Evolutionary conservation across 2,113 vertebrate genomes (phyloP), one percentile per base, ranked within the genome.

Genomic region (Mus musculus): DNA sequence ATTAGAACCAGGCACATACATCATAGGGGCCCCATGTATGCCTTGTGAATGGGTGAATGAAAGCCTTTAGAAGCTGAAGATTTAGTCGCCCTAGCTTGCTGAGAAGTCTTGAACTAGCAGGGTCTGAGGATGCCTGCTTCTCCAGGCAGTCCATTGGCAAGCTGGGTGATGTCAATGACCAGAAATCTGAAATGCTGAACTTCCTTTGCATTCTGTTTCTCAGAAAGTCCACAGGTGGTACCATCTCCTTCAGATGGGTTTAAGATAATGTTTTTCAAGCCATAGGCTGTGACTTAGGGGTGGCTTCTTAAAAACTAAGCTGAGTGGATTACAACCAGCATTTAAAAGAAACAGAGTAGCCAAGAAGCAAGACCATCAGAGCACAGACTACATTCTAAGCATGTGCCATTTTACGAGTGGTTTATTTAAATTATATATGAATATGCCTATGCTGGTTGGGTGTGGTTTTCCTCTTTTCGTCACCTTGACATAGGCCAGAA

Each of bases 391-490:
- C 16, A 8, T 59, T 77, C 49, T 88, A 89, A 61, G 22, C 22
- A 59, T 63, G 39, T 61, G 20, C 77, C 42, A 0, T 87, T 96
- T 95, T 76, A 86, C 9, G 12, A 88, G 76, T n/a, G 81, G 10
- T 71, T 84, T 84, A 52, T 91, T 82, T 92, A 36, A 77, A 6
- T 72, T 42, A 76, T 26, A 19, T 92, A 24, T 93, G n/a, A n/a
- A 6, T 73, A 28, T 81, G 0, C 69, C 52, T 54, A 49, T 76
- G 11, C 26, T 46, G 61, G 4, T 36, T 19, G 52, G 54, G 75
- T 75, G 19, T 75, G 72, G 36, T 11, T 19, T 54, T 54, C 36
- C 36, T 54, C 7, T 33, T 30, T 54, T 30, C 11, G 9, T n/a
- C 78, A 22, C 56, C 52, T 56, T 56, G 52, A 36, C 78, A 54